phyloP scores from a whole-genome alignment of 2,113 vertebrate species.

The Leptobrachium ailaonicum region DNA sequence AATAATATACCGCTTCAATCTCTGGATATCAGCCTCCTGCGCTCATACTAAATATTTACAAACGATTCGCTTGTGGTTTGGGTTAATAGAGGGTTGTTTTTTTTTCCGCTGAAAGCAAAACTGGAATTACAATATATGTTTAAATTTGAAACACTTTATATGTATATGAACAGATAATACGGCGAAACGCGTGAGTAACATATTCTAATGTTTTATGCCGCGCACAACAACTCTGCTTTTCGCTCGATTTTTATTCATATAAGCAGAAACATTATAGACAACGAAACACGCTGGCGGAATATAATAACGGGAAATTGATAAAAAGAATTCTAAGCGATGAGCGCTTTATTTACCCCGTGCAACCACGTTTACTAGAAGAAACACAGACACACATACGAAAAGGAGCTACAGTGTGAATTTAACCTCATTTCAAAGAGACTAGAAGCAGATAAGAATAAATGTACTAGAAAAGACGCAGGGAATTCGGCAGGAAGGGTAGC shows the following conservation, averaged over 20 bases:
- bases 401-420: too few species aligned
- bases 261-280: background rate
- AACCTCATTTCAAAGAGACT: too few species aligned
- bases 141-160: slow-evolving; percentile 2
- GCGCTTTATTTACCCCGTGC: background rate
- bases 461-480: too few species aligned
- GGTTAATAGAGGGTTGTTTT: background rate
- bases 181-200: background rate
- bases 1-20: background rate
- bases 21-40: background rate
- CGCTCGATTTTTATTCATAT: background rate
- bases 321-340: background rate
- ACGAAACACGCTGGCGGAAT: background rate
- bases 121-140: background rate
- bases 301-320: background rate
- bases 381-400: too few species aligned
- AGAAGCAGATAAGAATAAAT: too few species aligned
- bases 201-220: slow-evolving; percentile 2
- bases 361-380: too few species aligned
- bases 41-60: slow-evolving; percentile 10
- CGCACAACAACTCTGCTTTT: background rate
- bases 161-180: slow-evolving; percentile 15
- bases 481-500: too few species aligned
- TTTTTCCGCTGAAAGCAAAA: background rate
- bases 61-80: background rate